A percentile compares a stretch with the other conserved stretches of the same genome.
Conservation (phyloP, 2,888 invertebrate species). For the Cephalotes varians region DNA sequence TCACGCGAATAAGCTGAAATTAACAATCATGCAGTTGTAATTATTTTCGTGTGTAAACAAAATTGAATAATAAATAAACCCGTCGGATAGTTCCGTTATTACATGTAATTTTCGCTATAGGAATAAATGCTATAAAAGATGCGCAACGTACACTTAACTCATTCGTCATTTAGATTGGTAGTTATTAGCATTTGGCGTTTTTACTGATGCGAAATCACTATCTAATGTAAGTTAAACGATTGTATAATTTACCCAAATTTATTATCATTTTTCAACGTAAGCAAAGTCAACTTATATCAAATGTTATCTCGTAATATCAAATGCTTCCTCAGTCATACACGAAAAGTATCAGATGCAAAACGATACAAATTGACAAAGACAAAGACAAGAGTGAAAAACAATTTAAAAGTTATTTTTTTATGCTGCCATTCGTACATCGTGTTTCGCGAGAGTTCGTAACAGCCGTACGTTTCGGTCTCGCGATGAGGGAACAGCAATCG, state of each 20-base stretch:
- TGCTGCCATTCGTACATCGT: background rate
- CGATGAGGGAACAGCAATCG: background rate
- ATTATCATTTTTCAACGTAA: background rate
- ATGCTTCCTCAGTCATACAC: background rate
- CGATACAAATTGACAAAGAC: background rate
- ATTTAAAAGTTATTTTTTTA: background rate
- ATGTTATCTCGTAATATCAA: background rate
- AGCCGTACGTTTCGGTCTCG: background rate
- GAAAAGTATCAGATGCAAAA: background rate
- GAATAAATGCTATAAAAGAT: conserved; percentile 4
- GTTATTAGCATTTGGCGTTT: conserved; percentile 33
- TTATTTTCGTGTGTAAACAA: conserved; percentile 32
- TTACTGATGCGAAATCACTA: background rate
- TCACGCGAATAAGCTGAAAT: conserved; percentile 8
- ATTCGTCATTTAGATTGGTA: conserved; percentile 36
- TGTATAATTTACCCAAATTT: conserved; percentile 2
- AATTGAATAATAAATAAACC: conserved; percentile 12
- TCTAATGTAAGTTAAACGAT: conserved; percentile 22
- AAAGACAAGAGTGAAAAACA: background rate
- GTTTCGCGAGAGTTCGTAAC: background rate
- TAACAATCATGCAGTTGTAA: conserved; percentile 28
- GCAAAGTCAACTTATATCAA: too few relatives aligned
- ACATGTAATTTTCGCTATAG: conserved; percentile 33
- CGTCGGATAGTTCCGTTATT: conserved; percentile 13
- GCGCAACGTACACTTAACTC: conserved; percentile 28